Percentiles rank a stretch among this genome's conserved stretches.
These are phyloP conservation scores for Columba guinea DNA, from an alignment of 2,797 vertebrate species.

Conservation along the genomic window DNA sequence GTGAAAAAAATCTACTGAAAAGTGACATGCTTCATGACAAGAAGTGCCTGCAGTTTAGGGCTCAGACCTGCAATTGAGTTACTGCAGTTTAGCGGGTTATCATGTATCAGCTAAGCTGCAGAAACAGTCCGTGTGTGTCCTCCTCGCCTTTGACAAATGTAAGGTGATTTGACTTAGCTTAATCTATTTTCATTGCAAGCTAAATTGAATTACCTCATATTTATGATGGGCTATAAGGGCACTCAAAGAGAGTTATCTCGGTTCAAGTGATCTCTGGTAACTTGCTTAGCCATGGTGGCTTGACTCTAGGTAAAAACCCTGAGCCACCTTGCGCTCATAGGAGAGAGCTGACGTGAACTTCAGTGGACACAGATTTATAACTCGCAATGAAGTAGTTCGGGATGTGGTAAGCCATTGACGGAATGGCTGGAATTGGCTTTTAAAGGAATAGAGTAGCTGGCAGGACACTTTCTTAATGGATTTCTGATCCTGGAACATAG, in stretches of 20 bases:
- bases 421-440: conserved; percentile 28
- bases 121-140: neutral
- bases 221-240: conserved; percentile 62
- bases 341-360: neutral
- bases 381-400: neutral
- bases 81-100: conserved; percentile 40
- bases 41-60: conserved; percentile 12
- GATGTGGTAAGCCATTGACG: conserved; percentile 7
- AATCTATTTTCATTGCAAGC: conserved; percentile 68
- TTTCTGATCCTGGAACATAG: neutral
- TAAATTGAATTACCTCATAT: conserved; percentile 69
- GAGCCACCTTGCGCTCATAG: neutral
- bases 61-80: conserved; percentile 59
- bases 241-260: conserved; percentile 50
- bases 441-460: neutral
- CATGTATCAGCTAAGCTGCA: conserved; percentile 40
- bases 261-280: conserved; percentile 56
- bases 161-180: conserved; percentile 67
- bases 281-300: conserved; percentile 45
- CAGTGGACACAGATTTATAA: conserved; percentile 4
- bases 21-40: neutral
- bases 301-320: conserved; percentile 37
- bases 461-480: neutral
- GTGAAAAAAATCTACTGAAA: neutral
- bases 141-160: conserved; percentile 61